Percentiles rank a stretch among this genome's conserved stretches.
Conservation (phyloP, 2,113 vertebrate genomes). For the Rhegmatorhina hoffmannsi region DNA sequence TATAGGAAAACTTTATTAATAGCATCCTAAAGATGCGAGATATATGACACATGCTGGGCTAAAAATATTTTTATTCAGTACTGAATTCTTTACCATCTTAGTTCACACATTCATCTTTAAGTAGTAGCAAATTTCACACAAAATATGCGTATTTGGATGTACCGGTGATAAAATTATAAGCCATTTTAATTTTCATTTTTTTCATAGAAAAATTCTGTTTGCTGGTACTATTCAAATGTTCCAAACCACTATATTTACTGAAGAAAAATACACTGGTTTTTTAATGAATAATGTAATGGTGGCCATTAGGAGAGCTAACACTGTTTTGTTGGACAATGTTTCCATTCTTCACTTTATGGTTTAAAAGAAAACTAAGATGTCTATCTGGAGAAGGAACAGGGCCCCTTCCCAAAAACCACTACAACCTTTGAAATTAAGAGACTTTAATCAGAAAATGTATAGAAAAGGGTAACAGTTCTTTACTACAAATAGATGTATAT, state of each 20-base stretch:
- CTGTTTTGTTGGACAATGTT: neutral
- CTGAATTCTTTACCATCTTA: conserved; percentile 17
- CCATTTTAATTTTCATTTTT: neutral
- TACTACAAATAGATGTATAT: no score
- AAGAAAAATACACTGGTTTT: neutral
- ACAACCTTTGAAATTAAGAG: no score
- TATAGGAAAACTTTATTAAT: conserved; percentile 53
- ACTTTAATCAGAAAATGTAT: no score
- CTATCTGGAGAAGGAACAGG: no score
- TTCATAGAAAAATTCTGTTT: neutral
- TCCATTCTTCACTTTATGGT: neutral
- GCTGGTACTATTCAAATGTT: neutral
- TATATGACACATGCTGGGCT: conserved; percentile 24
- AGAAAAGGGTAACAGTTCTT: no score
- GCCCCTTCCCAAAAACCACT: no score
- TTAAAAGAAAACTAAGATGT: no score
- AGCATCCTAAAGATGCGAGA: neutral
- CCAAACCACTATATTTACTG: neutral
- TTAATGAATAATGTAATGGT: neutral
- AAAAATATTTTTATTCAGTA: conserved; percentile 55
- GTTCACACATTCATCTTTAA: conserved; percentile 1
- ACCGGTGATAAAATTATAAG: neutral
- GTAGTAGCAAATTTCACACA: neutral
- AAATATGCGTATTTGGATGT: neutral
- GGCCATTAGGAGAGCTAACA: neutral